Percentiles rank a stretch among this genome's conserved stretches.
Conservation (phyloP, 2,888 invertebrate species). For the Sycophila texana region DNA sequence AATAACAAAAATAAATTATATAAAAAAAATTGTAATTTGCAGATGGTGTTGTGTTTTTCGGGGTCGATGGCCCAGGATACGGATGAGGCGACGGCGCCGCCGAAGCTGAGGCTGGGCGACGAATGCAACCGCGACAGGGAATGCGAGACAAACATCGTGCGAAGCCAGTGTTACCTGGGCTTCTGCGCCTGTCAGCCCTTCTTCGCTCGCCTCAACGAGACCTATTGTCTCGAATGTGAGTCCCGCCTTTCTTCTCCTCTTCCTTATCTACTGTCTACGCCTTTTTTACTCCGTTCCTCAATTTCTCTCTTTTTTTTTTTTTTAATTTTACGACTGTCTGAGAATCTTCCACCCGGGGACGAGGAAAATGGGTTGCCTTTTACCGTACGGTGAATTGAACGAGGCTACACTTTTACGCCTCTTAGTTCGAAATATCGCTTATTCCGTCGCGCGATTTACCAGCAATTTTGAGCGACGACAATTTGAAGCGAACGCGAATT, state of each 20-base stretch:
- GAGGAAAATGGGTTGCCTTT: too few species aligned
- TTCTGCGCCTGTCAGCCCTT: conserved; percentile 89
- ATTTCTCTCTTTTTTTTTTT: too few species aligned
- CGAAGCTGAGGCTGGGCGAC: conserved; percentile 78
- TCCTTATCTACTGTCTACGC: background rate
- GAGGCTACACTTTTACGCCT: background rate
- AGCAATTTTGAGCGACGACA: too few species aligned
- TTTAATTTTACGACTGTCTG: too few species aligned
- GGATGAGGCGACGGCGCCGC: conserved; percentile 24
- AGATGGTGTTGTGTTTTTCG: background rate
- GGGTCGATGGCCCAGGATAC: conserved; percentile 11
- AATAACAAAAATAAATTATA: too few species aligned
- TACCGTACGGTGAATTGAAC: too few species aligned
- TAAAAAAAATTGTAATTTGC: background rate
- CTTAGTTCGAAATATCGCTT: background rate
- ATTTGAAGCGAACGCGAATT: too few species aligned
- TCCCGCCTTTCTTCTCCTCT: conserved; percentile 8
- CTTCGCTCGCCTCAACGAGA: conserved; percentile 86
- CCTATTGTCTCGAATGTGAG: conserved; percentile 90
- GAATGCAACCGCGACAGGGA: conserved; percentile 81
- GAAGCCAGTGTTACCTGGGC: conserved; percentile 83
- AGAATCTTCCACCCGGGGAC: too few species aligned
- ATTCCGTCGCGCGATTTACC: too few species aligned
- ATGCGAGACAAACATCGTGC: conserved; percentile 79
- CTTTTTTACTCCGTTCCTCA: background rate